These are phyloP conservation scores for Nasua narica DNA, from an alignment of 2,797 vertebrate genomes.

Conservation along the genomic window DNA sequence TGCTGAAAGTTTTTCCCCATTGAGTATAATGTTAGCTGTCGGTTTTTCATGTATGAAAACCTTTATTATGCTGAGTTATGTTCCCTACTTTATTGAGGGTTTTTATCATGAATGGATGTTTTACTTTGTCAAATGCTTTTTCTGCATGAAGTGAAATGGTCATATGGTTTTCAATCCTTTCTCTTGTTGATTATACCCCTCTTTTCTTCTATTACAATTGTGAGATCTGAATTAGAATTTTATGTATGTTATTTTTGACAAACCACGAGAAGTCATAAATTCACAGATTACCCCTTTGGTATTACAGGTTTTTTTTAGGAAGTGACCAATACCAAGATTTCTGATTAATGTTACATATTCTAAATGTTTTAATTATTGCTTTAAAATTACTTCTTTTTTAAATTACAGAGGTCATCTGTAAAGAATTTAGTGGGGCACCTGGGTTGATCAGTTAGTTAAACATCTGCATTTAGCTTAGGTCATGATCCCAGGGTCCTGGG, in stretches of 20 bases:
- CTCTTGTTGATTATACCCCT: background rate
- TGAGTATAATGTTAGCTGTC: background rate
- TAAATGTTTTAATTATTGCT: slow-evolving; percentile 29
- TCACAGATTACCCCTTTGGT: background rate
- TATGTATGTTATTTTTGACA: background rate
- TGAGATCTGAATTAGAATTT: slow-evolving; percentile 28
- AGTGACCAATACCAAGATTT: background rate
- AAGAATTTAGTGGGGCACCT: background rate
- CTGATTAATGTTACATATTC: background rate
- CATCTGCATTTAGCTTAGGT: background rate
- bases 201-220: background rate
- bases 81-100: background rate
- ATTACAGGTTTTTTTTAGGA: background rate
- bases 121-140: background rate
- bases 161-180: background rate
- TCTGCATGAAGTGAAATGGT: background rate
- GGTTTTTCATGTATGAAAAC: background rate
- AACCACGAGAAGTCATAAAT: background rate
- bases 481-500: background rate
- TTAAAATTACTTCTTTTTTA: background rate
- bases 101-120: background rate
- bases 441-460: background rate
- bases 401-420: background rate
- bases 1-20: background rate
- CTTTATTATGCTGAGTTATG: background rate